phyloP scores from a whole-genome alignment of 2,113 vertebrate species.

The Cyrtonyx montezumae region DNA sequence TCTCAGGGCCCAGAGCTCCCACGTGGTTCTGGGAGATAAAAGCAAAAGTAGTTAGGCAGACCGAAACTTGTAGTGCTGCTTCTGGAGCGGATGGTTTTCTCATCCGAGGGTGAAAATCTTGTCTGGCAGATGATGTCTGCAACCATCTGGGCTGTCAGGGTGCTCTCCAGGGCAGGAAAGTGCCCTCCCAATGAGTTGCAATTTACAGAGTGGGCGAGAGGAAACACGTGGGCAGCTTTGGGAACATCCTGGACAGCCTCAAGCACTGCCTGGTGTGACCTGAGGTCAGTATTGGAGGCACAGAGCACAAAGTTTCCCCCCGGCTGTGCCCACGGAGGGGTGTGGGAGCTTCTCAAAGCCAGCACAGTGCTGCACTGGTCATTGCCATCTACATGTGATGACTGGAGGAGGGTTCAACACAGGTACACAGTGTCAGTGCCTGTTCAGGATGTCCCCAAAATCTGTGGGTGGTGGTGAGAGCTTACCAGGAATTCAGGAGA shows the following conservation, averaged over 20 bases:
- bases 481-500: too few species aligned
- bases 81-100: too few species aligned
- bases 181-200: rapidly evolving
- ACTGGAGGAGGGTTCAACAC: background rate
- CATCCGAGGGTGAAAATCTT: too few species aligned
- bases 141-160: background rate
- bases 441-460: background rate
- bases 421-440: rapidly evolving
- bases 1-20: background rate
- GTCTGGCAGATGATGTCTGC: background rate
- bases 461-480: too few species aligned
- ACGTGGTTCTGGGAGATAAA: background rate
- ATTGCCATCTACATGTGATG: background rate
- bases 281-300: rapidly evolving
- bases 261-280: rapidly evolving
- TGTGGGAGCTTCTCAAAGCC: background rate
- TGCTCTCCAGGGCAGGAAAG: background rate
- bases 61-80: background rate
- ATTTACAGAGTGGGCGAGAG: rapidly evolving
- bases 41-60: background rate
- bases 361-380: background rate
- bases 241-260: rapidly evolving
- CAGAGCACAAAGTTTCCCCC: rapidly evolving
- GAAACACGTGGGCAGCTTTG: background rate
- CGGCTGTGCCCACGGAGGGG: too few species aligned